Base-by-base conservation (phyloP, 2,797 vertebrate species). In the Lagocephalus sceleratus region DNA sequence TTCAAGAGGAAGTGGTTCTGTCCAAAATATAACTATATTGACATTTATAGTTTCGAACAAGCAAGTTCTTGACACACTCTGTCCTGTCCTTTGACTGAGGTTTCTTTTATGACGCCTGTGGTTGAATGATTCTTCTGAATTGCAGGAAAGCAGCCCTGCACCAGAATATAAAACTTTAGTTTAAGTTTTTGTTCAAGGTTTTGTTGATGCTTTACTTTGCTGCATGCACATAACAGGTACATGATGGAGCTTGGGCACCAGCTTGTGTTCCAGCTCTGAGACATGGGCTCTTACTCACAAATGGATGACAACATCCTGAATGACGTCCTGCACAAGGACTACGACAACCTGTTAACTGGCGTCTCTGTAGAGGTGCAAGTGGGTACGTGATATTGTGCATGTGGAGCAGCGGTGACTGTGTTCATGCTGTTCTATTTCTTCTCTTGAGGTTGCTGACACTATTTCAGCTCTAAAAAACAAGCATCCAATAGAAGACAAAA, bases 261-360 rank as follows among this genome's bases (percentile, higher is more conserved):
- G 68, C 72, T 78, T 73, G 60, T 73, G 68, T 68, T 64, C 45
- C 51, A 66, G 69, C 62, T 70, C 74, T 73, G 60, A 74, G 55
- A 73, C 10, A 35, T 59, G 73, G 60, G 65, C 57, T 42, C 67
- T 48, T 54, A 20, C 52, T 59, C 40, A 59, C 48, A 72, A 51
- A 49, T 81, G 81, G 83, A 85, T 87, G 83, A 83, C 57, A 22
- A 65, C 72, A 10, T 82, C 80, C 78, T 75, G 71, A 71, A 75
- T 70, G 63, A 79, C 50, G 40, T 54, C 15, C 68, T 66, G 75
- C 66, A 67, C 58, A 70, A 62, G 60, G 56, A 51, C 58, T 59
- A 74, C 74, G 71, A 79, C 78, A 84, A 73, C 69, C 77, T 79
- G 79, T 81, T 80, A 62, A 60, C 45, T 57, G 55, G 60, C 42